Evolutionary conservation across 2,113 vertebrate species (phyloP).

Genomic region (Castor canadensis): DNA sequence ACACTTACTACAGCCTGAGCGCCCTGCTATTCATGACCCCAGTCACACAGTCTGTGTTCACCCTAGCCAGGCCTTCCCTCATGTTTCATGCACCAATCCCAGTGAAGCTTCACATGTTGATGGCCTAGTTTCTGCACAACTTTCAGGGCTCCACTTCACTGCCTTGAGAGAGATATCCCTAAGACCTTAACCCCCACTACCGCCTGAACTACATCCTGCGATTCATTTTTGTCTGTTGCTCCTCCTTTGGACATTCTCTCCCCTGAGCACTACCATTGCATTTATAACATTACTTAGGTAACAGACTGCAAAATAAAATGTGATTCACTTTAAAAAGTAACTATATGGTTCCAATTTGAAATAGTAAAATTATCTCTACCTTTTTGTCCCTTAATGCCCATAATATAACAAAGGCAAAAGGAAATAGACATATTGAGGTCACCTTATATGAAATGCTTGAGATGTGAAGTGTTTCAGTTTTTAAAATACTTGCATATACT

Average conservation of each 20-base stretch:
- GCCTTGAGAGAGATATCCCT: background rate
- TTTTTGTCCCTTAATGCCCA: background rate
- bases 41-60: background rate
- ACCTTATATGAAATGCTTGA: background rate
- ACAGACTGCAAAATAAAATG: background rate
- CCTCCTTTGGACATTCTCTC: background rate
- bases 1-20: background rate
- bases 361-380: background rate
- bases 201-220: accelerated
- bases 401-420: background rate
- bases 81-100: background rate
- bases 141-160: background rate
- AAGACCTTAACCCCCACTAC: background rate
- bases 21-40: no score
- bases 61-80: background rate
- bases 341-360: background rate
- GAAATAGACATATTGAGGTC: background rate
- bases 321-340: background rate
- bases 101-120: background rate
- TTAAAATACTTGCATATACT: background rate
- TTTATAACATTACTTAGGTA: background rate
- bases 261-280: no score
- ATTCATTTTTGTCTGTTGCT: background rate
- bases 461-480: no score
- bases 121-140: background rate